Evolutionary conservation across 1,140 invertebrate species (phyloP).

Genomic region (Heliothis virescens): DNA sequence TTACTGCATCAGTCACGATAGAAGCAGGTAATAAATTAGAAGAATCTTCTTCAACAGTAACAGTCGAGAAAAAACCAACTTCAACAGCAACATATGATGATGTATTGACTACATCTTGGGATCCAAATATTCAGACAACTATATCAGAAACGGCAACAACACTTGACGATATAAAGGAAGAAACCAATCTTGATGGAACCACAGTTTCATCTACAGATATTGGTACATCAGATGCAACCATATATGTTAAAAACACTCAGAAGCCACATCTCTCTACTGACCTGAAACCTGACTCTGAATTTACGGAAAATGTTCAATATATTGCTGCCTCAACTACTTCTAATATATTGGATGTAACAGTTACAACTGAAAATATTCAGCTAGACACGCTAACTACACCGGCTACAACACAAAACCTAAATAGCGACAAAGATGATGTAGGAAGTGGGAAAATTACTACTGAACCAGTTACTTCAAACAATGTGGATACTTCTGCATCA

Average conservation of each 20-base stretch:
- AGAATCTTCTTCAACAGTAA: not conserved
- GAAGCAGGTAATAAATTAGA: not conserved
- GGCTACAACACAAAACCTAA: not conserved
- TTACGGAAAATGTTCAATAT: not conserved
- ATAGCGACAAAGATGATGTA: too few relatives aligned
- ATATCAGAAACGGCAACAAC: too few relatives aligned
- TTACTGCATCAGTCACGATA: not conserved
- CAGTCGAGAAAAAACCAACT: not conserved
- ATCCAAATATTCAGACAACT: too few relatives aligned
- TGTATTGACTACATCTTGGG: too few relatives aligned
- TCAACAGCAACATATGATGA: not conserved
- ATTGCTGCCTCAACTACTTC: not conserved
- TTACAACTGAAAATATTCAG: not conserved
- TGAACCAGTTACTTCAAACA: too few relatives aligned
- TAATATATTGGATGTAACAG: not conserved
- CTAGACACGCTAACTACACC: not conserved
- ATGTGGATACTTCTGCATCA: not conserved
- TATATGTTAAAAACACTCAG: not conserved
- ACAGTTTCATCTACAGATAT: not conserved
- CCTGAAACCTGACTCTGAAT: not conserved
- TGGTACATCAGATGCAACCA: not conserved
- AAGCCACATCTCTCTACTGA: not conserved
- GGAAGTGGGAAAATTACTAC: too few relatives aligned
- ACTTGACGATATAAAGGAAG: too few relatives aligned
- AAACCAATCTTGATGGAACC: too few relatives aligned